These are phyloP conservation scores for Synergus laeviventris DNA, from an alignment of 2,888 invertebrate species.

Conservation along the genomic window DNA sequence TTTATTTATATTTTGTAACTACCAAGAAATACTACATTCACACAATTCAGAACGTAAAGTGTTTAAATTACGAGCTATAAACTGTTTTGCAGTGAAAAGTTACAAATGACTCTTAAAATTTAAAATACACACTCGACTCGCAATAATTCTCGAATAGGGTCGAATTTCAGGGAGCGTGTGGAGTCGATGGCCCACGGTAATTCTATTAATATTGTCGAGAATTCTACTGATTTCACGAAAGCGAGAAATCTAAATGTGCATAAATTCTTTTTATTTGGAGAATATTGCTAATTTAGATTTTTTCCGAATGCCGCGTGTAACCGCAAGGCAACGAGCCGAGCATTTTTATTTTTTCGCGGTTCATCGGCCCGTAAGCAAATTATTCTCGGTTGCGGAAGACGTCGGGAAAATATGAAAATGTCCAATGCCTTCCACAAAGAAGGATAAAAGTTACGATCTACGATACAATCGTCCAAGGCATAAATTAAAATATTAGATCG, in stretches of 20 bases:
- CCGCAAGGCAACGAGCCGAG: constrained; percentile 61
- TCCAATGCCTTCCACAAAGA: constrained; percentile 42
- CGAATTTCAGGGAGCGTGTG: background rate
- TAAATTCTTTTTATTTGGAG: background rate
- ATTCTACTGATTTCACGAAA: background rate
- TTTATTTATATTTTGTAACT: background rate
- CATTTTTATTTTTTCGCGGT: constrained; percentile 62
- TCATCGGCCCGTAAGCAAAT: constrained; percentile 69
- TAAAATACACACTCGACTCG: background rate
- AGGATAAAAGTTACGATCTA: constrained; percentile 49
- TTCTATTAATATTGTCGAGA: constrained; percentile 11
- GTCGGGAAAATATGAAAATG: constrained; percentile 65
- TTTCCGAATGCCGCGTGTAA: constrained; percentile 48
- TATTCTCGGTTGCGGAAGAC: constrained; percentile 66
- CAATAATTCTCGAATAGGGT: constrained; percentile 2
- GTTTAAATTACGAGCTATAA: background rate
- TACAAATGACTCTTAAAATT: background rate
- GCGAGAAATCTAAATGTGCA: background rate
- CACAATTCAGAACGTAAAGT: background rate
- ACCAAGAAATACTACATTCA: background rate
- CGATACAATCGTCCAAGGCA: constrained; percentile 37
- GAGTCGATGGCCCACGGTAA: background rate
- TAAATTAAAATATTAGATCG: background rate
- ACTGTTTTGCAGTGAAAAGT: background rate
- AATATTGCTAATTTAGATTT: constrained; percentile 51